A percentile compares a stretch with the other conserved stretches of the same genome.
Conservation (phyloP, 2,113 vertebrate genomes). For the Dipodomys ordii region DNA sequence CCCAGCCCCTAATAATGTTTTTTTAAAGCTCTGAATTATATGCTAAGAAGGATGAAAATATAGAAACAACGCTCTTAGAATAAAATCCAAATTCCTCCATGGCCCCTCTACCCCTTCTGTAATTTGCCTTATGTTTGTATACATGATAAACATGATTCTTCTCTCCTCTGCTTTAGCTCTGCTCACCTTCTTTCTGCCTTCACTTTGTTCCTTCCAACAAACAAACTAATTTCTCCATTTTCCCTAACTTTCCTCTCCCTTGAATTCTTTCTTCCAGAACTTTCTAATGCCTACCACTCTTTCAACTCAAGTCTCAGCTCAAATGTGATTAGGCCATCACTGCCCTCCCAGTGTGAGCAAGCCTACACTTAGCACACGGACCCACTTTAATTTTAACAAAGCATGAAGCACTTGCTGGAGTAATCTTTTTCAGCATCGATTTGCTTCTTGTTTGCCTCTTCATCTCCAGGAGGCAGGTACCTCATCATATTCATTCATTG, state of each 20-base stretch:
- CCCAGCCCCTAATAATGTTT: fast-evolving
- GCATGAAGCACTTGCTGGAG: not conserved
- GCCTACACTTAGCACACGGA: not conserved
- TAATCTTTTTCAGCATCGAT: not conserved
- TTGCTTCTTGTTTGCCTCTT: not conserved
- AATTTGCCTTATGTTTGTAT: not conserved
- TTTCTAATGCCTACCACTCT: not conserved
- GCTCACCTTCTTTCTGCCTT: not conserved
- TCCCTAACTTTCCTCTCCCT: not conserved
- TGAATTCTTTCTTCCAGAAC: not conserved
- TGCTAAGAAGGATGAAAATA: not conserved
- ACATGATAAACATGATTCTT: not conserved
- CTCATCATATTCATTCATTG: not conserved
- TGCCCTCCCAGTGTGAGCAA: not conserved
- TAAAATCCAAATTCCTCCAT: not conserved
- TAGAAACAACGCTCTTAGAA: not conserved
- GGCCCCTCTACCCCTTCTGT: too few species aligned
- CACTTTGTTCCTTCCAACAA: not conserved
- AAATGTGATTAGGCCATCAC: too few species aligned
- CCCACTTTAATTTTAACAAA: not conserved
- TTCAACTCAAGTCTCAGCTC: not conserved
- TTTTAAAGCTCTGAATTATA: not conserved
- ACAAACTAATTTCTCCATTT: not conserved
- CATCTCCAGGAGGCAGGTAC: not conserved
- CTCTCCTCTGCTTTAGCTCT: not conserved